Evolutionary conservation across 2,888 invertebrate genomes (phyloP).

Genomic region (Pediacus dermestoides): DNA sequence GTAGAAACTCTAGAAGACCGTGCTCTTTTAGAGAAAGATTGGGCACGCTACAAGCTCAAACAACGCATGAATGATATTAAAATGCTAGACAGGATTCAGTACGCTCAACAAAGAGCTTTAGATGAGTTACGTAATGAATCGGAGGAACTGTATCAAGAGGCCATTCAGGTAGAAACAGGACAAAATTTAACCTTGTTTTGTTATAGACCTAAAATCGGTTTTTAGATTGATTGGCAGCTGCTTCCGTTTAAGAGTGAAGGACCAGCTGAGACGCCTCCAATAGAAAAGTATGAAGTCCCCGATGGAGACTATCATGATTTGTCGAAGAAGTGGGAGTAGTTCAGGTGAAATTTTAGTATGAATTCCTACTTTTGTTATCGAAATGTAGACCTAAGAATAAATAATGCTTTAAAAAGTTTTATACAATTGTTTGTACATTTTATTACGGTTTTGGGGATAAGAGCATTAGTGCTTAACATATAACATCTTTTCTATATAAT

Average conservation of each 20-base stretch:
- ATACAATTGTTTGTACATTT: too few species aligned
- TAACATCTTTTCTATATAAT: too few species aligned
- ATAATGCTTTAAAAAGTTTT: too few species aligned
- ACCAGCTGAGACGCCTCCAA: conserved; percentile 79
- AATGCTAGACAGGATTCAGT: conserved; percentile 65
- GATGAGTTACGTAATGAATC: conserved; percentile 76
- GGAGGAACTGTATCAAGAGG: conserved; percentile 81
- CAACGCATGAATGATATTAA: conserved; percentile 64
- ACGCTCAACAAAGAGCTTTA: conserved; percentile 74
- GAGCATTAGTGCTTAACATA: too few species aligned
- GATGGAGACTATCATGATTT: conserved; percentile 89
- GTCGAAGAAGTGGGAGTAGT: conserved; percentile 73
- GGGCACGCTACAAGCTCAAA: conserved; percentile 66
- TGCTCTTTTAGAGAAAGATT: conserved; percentile 66
- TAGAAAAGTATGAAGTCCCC: conserved; percentile 72
- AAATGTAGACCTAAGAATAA: conserved; percentile 26
- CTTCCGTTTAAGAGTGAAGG: conserved; percentile 69
- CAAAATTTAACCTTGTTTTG: conserved; percentile 3
- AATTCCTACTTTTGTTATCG: conserved; percentile 1
- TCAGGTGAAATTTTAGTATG: conserved; percentile 1
- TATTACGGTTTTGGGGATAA: too few species aligned
- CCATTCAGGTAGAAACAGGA: conserved; percentile 70
- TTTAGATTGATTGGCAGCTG: conserved; percentile 67
- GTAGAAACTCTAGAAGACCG: conserved; percentile 62
- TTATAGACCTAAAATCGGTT: conserved; percentile 17